A percentile compares a stretch with the other conserved stretches of the same genome.
phyloP scores from a whole-genome alignment of 1,140 invertebrate species.

The Monomorium pharaonis region DNA sequence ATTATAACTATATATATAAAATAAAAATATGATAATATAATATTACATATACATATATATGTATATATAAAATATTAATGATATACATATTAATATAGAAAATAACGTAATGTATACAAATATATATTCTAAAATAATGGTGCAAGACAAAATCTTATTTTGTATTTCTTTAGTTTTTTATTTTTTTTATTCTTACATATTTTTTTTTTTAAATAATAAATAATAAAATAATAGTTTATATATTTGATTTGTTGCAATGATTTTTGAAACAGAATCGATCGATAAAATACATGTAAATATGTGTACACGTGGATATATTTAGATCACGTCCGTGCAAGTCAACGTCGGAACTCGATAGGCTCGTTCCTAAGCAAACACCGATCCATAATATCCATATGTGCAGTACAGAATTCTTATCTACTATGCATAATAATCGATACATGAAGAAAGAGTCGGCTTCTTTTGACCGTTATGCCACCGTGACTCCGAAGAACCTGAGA shows the following conservation, averaged over 20 bases:
- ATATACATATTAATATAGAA: not conserved
- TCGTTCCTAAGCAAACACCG: not conserved
- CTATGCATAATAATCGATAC: not conserved
- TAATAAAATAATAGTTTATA: not conserved
- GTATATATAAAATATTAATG: not conserved
- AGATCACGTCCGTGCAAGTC: not conserved
- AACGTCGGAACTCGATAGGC: not conserved
- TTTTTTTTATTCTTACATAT: not conserved
- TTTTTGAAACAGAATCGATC: not conserved
- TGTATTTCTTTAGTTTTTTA: not conserved
- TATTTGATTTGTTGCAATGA: not conserved
- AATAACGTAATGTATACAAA: not conserved
- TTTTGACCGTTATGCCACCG: slow-evolving; percentile 55
- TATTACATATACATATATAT: not conserved
- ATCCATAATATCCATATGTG: slow-evolving; percentile 60
- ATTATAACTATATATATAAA: no score
- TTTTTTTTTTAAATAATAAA: not conserved
- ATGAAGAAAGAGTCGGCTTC: no score
- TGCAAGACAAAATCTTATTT: not conserved
- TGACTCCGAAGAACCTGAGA: slow-evolving; percentile 59
- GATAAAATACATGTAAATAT: not conserved
- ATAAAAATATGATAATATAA: not conserved
- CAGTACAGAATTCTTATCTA: slow-evolving; percentile 12
- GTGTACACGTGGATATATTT: not conserved
- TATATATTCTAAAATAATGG: not conserved